phyloP scores from a whole-genome alignment of 2,113 vertebrate genomes.

The Macrotus californicus region DNA sequence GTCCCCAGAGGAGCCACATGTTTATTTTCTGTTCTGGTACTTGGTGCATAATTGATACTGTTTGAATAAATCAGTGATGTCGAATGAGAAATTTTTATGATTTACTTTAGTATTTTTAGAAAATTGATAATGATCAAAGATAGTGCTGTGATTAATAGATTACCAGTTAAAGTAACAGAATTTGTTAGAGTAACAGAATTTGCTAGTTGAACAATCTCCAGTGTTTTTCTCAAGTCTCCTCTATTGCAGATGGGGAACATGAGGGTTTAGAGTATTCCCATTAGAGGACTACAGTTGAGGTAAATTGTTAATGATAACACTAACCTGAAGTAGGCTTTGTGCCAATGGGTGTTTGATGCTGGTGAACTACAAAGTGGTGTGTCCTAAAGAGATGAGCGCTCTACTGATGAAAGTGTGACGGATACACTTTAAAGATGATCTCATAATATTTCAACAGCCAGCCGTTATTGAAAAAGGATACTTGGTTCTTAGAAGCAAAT shows the following conservation, averaged over 20 bases:
- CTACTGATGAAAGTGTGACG: background rate
- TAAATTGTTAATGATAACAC: background rate
- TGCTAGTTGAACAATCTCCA: background rate
- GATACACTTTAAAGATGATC: background rate
- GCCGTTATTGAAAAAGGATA: background rate
- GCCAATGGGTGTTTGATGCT: background rate
- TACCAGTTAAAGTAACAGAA: background rate
- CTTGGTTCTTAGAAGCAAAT: background rate
- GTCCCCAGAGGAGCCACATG: background rate
- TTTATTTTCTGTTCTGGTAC: constrained; percentile 1
- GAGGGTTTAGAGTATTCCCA: background rate
- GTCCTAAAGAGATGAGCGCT: background rate
- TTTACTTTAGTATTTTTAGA: background rate
- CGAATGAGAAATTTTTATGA: constrained; percentile 2
- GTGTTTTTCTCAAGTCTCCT: background rate
- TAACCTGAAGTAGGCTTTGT: background rate
- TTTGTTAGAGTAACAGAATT: constrained; percentile 30
- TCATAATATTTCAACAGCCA: background rate
- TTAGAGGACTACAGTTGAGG: background rate
- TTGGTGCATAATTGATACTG: background rate
- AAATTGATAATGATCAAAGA: background rate
- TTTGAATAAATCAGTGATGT: background rate
- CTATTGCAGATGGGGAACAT: background rate
- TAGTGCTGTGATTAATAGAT: background rate
- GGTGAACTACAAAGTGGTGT: background rate